A percentile compares a stretch with the other conserved stretches of the same genome.
phyloP scores from a whole-genome alignment of 2,888 invertebrate genomes.

The Drosophila acutilabella region DNA sequence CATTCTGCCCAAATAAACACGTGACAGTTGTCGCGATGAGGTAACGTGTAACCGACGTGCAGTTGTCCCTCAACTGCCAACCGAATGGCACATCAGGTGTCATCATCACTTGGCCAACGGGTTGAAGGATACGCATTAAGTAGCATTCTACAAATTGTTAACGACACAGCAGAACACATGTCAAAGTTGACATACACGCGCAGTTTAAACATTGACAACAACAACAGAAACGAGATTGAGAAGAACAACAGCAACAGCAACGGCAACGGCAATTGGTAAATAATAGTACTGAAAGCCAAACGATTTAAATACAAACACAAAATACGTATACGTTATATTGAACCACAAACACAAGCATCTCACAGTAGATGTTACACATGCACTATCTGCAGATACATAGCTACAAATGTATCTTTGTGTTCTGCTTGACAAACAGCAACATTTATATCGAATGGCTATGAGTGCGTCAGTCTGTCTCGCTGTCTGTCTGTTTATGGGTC shows the following conservation, averaged over 20 bases:
- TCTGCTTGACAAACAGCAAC: conserved; percentile 27
- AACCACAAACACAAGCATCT: conserved; percentile 21
- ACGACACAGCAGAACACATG: conserved; percentile 59
- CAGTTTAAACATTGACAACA: conserved; percentile 22
- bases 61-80: conserved; percentile 51
- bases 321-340: conserved; percentile 30
- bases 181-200: conserved; percentile 65
- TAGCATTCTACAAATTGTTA: conserved; percentile 59
- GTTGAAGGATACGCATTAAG: conserved; percentile 52
- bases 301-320: conserved; percentile 61
- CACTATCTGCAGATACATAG: conserved; percentile 27
- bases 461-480: conserved; percentile 15
- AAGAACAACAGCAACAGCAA: conserved; percentile 25
- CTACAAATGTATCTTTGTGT: conserved; percentile 42
- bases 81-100: conserved; percentile 39
- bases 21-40: conserved; percentile 53
- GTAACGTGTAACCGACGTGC: conserved; percentile 49
- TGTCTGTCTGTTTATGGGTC: conserved; percentile 49
- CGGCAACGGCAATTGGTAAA: conserved; percentile 18
- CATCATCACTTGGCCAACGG: conserved; percentile 47
- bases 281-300: conserved; percentile 36
- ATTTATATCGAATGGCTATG: conserved; percentile 3
- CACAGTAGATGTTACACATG: conserved; percentile 8
- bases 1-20: conserved; percentile 43
- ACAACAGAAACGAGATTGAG: conserved; percentile 7